phyloP scores from a whole-genome alignment of 2,113 vertebrate species.

The Baryphthengus martii region DNA sequence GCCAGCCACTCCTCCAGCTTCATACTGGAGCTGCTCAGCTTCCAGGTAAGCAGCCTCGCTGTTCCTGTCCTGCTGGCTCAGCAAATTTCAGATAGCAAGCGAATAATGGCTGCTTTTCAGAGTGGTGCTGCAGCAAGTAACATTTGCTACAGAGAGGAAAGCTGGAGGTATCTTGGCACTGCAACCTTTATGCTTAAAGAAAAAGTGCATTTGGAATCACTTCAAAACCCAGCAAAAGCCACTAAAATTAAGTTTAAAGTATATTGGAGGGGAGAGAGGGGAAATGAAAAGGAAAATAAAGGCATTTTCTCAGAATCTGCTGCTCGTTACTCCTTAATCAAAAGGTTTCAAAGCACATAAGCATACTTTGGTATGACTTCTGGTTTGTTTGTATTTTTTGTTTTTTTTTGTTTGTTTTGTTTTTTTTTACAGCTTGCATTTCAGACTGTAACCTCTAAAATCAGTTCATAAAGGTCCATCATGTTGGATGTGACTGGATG shows the following conservation, averaged over 20 bases:
- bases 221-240: background rate
- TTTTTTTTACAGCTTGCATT: background rate
- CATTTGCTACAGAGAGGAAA: background rate
- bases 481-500: background rate
- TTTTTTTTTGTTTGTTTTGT: no score
- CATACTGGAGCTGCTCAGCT: background rate
- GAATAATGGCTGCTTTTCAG: conserved; percentile 38
- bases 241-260: background rate
- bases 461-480: background rate
- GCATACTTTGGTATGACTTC: background rate
- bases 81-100: background rate
- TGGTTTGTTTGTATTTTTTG: background rate
- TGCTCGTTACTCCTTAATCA: background rate
- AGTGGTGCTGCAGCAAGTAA: background rate
- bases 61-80: conserved; percentile 32
- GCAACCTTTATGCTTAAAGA: background rate
- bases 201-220: background rate
- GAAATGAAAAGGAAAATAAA: background rate
- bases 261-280: background rate
- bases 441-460: background rate
- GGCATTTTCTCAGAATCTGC: background rate
- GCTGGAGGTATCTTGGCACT: background rate
- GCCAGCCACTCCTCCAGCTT: background rate
- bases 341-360: background rate
- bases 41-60: conserved; percentile 24